Evolutionary conservation across 2,113 vertebrate genomes (phyloP).

Genomic region (Hippoglossus stenolepis): DNA sequence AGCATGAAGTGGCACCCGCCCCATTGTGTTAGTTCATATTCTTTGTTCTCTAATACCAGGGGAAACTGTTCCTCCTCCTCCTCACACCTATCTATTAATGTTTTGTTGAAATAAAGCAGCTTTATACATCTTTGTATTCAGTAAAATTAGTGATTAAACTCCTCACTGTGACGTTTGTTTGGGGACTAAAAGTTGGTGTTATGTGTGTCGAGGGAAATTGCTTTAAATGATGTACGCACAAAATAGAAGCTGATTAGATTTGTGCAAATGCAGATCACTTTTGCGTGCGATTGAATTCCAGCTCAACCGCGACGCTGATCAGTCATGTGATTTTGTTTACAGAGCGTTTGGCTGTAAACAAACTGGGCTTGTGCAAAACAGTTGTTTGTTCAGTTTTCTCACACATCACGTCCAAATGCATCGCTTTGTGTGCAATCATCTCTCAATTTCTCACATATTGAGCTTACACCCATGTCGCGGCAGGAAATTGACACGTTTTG

Average conservation of each 20-base stretch:
- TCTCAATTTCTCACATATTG: conserved; percentile 63
- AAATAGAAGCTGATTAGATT: not conserved
- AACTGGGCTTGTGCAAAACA: conserved; percentile 6
- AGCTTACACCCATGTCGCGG: conserved; percentile 50
- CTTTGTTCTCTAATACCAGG: conserved; percentile 26
- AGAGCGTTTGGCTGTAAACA: conserved; percentile 24
- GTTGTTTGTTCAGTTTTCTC: conserved; percentile 25
- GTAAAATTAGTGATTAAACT: not conserved
- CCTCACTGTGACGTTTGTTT: not conserved
- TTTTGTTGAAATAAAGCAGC: not conserved
- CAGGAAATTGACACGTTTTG: conserved; percentile 73
- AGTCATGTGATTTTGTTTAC: not conserved
- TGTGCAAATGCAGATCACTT: not conserved
- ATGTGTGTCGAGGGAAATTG: not conserved
- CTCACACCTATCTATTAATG: not conserved
- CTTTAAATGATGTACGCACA: not conserved
- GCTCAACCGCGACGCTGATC: not conserved
- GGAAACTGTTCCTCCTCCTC: conserved; percentile 8
- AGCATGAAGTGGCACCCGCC: not conserved
- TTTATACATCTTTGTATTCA: not conserved
- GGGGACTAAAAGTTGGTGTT: not conserved
- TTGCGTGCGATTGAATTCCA: not conserved
- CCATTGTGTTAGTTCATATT: not conserved
- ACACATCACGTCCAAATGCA: not conserved
- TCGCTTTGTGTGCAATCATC: conserved; percentile 56